These are phyloP conservation scores for Chloroclystis v-ata DNA, from an alignment of 2,888 invertebrate species.

Conservation along the genomic window DNA sequence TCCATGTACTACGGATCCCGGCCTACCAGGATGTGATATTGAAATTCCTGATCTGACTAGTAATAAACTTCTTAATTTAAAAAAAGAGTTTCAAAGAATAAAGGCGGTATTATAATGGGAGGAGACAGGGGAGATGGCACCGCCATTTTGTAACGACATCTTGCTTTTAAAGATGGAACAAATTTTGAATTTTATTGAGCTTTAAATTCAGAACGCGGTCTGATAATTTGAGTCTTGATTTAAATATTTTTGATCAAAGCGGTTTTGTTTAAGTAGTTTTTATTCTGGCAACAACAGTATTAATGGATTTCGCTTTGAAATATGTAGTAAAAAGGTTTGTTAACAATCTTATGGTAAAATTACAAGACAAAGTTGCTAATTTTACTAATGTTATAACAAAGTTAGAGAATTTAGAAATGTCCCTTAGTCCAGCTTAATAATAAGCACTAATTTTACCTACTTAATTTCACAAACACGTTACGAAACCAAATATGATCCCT, in stretches of 20 bases:
- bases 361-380: too few relatives aligned
- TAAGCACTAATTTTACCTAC: too few relatives aligned
- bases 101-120: slow-evolving; percentile 28
- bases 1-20: too few relatives aligned
- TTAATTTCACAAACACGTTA: too few relatives aligned
- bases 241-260: slow-evolving; percentile 1
- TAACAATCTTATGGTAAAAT: too few relatives aligned
- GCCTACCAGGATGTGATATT: slow-evolving; percentile 76
- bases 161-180: slow-evolving; percentile 25
- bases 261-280: background rate
- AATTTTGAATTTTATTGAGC: slow-evolving; percentile 20
- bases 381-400: too few relatives aligned
- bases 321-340: too few relatives aligned
- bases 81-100: slow-evolving; percentile 31
- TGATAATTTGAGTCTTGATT: slow-evolving; percentile 15
- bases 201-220: slow-evolving; percentile 21
- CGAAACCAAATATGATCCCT: too few relatives aligned
- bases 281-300: background rate
- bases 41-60: slow-evolving; percentile 76
- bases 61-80: slow-evolving; percentile 63
- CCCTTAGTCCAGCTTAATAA: too few relatives aligned
- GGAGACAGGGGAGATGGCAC: slow-evolving; percentile 26
- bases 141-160: slow-evolving; percentile 26
- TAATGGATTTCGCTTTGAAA: too few relatives aligned
- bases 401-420: too few relatives aligned